A percentile compares a stretch with the other conserved stretches of the same genome.
These are phyloP conservation scores for Cistogaster globosa DNA, from an alignment of 2,888 invertebrate genomes.

Conservation along the genomic window DNA sequence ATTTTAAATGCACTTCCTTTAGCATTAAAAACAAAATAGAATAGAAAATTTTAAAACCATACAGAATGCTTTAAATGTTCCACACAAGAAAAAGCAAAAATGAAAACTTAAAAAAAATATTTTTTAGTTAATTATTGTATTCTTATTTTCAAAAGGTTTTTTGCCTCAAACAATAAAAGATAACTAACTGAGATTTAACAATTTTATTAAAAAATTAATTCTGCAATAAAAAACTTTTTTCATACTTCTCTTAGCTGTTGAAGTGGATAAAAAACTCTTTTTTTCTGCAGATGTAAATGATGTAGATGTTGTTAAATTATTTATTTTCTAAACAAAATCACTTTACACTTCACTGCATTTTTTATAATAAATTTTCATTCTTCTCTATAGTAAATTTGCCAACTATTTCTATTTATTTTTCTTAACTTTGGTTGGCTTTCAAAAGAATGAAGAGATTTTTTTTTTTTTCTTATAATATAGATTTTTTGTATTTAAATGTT, in stretches of 20 bases:
- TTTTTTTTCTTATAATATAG: slow-evolving; percentile 12
- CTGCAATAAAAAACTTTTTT: too few relatives aligned
- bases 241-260: too few relatives aligned
- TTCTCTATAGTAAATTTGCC: slow-evolving; percentile 42
- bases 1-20: slow-evolving; percentile 38
- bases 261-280: background rate
- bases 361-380: slow-evolving; percentile 51
- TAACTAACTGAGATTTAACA: too few relatives aligned
- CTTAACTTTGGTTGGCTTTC: slow-evolving; percentile 48
- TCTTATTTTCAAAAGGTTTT: too few relatives aligned
- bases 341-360: slow-evolving; percentile 70
- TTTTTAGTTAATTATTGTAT: too few relatives aligned
- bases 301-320: slow-evolving; percentile 12
- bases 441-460: slow-evolving; percentile 36
- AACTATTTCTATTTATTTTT: slow-evolving; percentile 54
- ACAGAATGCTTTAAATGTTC: background rate
- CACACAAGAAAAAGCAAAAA: background rate
- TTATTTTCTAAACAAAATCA: slow-evolving; percentile 65
- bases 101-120: background rate
- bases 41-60: background rate
- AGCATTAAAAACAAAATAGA: background rate
- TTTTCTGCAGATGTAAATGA: background rate
- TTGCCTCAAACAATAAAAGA: too few relatives aligned
- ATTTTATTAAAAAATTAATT: too few relatives aligned
- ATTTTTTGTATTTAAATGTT: slow-evolving; percentile 28